Conservation (phyloP, 1,140 invertebrate species). For the Drosophila watanabei region DNA sequence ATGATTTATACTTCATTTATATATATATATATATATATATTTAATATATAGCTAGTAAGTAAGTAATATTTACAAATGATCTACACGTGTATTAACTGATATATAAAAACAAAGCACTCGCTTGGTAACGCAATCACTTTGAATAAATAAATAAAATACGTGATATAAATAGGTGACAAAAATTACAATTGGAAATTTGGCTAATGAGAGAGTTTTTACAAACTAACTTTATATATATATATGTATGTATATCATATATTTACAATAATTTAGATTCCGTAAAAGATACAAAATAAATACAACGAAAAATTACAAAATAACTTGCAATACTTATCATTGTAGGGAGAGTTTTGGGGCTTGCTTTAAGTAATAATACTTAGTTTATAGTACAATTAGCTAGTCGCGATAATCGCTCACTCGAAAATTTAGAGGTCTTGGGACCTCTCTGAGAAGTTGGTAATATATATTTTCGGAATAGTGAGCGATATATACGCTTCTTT, state of each 20-base stretch:
- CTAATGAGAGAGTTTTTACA: slow-evolving; percentile 71
- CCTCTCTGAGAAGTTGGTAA: slow-evolving; percentile 1
- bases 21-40: slow-evolving; percentile 24
- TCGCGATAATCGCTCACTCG: slow-evolving; percentile 19
- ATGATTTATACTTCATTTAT: slow-evolving; percentile 36
- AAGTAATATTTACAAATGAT: slow-evolving; percentile 45
- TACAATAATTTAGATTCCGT: slow-evolving; percentile 62
- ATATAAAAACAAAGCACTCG: slow-evolving; percentile 36
- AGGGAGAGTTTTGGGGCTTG: slow-evolving; percentile 28
- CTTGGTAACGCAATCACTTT: slow-evolving; percentile 33
- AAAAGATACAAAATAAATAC: slow-evolving; percentile 51
- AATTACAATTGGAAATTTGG: slow-evolving; percentile 71
- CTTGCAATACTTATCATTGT: slow-evolving; percentile 57
- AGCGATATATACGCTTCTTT: slow-evolving; percentile 16
- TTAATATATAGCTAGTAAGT: slow-evolving; percentile 25
- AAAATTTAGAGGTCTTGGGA: background rate
- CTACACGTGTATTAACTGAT: slow-evolving; percentile 36
- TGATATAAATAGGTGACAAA: slow-evolving; percentile 38
- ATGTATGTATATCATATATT: slow-evolving; percentile 38
- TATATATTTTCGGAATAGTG: background rate
- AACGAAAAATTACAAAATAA: slow-evolving; percentile 71
- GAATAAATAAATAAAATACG: slow-evolving; percentile 62
- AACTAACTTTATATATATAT: slow-evolving; percentile 41
- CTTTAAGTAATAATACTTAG: slow-evolving; percentile 51
- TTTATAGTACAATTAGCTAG: slow-evolving; percentile 51